Base-by-base conservation (phyloP, 2,113 vertebrate species). In the Corydoras maculifer region DNA sequence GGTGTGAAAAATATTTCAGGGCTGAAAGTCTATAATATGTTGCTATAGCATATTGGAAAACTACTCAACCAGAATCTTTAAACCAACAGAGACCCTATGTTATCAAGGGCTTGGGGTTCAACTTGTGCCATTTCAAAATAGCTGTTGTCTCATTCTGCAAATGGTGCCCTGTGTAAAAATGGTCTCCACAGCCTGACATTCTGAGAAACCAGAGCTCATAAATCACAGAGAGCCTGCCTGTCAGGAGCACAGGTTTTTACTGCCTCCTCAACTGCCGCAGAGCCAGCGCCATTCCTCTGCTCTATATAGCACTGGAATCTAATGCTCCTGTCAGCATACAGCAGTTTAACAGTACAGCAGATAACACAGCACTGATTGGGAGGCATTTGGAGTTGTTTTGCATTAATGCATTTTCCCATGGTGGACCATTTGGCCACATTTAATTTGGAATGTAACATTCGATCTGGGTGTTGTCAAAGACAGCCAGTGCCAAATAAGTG, bases 151-250 rank as follows among this genome's bases (percentile, higher is more conserved):
- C 50, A 35, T 54, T 76, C 64, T 79, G 70, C 77, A 78, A 75
- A 82, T 78, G 77, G 77, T 54, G 69, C 72, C 64, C 72, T 79
- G 73, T 75, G 68, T 72, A 81, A 77, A 79, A 79, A 74, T 73
- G 76, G 79, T 79, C 73, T 78, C 71, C 67, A 65, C 61, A 71
- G 77, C 74, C 65, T 14, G 58, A 69, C 78, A 75, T 77, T 75
- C 62, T 75, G 65, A 67, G 67, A 68, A 66, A 59, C 59, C 69
- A 69, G 49, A 69, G 60, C 68, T 29, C 78, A 84, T 85, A 78
- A 84, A 82, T 85, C 81, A 84, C 74, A 58, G n/a, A 57, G 32
- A 68, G 77, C 70, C 70, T 71, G 78, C 64, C 77, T 84, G 82
- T 81, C 82, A 84, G 58, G 74, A 72, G 72, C 73, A 70, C 59